Evolutionary conservation across 2,888 invertebrate genomes (phyloP).

Genomic region (Ernsta delagoae): DNA sequence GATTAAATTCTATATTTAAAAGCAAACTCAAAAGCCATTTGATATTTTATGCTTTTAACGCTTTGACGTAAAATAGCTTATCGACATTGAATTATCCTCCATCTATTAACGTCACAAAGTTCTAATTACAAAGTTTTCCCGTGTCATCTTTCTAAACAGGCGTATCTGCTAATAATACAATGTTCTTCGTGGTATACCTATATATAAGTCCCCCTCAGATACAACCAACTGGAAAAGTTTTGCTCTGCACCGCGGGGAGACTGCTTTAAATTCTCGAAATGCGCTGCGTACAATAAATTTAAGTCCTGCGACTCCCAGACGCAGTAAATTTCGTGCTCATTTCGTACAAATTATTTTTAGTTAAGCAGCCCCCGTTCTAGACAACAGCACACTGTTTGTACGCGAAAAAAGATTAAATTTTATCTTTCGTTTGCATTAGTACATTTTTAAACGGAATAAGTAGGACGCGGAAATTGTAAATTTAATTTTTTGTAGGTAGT

Average conservation of each 20-base stretch:
- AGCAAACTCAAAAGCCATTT: too few species aligned
- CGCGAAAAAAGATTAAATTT: constrained; percentile 5
- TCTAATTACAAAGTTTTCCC: too few species aligned
- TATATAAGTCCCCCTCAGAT: constrained; percentile 7
- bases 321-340: constrained; percentile 72
- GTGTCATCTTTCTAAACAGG: too few species aligned
- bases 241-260: constrained; percentile 60
- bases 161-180: neutral
- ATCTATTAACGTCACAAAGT: too few species aligned
- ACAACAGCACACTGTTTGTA: constrained; percentile 20
- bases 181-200: constrained; percentile 1
- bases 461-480: neutral
- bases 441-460: neutral
- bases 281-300: constrained; percentile 76
- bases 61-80: neutral
- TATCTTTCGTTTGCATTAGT: neutral
- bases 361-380: constrained; percentile 49
- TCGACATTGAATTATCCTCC: too few species aligned
- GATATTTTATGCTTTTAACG: neutral
- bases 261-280: constrained; percentile 76
- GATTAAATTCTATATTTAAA: too few species aligned
- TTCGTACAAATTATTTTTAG: constrained; percentile 72
- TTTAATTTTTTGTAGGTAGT: neutral
- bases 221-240: constrained; percentile 23
- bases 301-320: constrained; percentile 58